Base-by-base conservation (phyloP, 2,797 vertebrate species). In the Danio aesculapii region DNA sequence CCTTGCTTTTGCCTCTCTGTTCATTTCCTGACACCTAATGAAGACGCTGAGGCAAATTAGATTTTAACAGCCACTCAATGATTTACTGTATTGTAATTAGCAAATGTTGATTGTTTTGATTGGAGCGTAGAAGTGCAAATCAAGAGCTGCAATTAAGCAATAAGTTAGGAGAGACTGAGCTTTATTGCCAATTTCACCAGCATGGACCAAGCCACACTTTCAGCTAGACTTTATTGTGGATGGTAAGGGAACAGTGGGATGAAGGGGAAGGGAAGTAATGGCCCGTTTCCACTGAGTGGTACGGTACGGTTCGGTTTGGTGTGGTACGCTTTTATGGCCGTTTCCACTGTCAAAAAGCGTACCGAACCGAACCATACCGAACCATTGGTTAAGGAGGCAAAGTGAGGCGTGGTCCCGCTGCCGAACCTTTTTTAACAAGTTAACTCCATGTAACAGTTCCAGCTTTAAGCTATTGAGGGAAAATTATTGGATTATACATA, bases 1-100 rank as follows among this genome's bases (percentile, higher is more conserved):
- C 58, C 19, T 78, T 63, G 58, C 57, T 79, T 68, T 73, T 68
- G 21, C 57, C 43, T 55, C 71, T 71, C 66, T 58, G 49, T 58
- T 55, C 19, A 70, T 41, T 75, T 57, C 30, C 50, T 30, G 77
- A 70, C 47, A 71, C 62, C 67, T 79, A 71, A 62, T 71, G 57
- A 79, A 63, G 77, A 71, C 8, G 17, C 46, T 52, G 66, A 52
- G 30, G 57, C 46, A 71, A 71, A 63, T 71, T 19, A 71, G 57
- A 79, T 44, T 52, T 79, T 71, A 71, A 79, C 57, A 71, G 67
- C 57, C 49, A 21, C 39, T 61, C 66, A 79, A 21, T 79, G 66
- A 79, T 49, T 66, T 76, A 79, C 71, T 73, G 71, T 59, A 59
- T 70, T 70, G 10, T 44, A 50, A 78, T 78, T 61, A 53, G 47